These are phyloP conservation scores for Zingel zingel DNA, from an alignment of 2,113 vertebrate genomes.

Conservation along the genomic window DNA sequence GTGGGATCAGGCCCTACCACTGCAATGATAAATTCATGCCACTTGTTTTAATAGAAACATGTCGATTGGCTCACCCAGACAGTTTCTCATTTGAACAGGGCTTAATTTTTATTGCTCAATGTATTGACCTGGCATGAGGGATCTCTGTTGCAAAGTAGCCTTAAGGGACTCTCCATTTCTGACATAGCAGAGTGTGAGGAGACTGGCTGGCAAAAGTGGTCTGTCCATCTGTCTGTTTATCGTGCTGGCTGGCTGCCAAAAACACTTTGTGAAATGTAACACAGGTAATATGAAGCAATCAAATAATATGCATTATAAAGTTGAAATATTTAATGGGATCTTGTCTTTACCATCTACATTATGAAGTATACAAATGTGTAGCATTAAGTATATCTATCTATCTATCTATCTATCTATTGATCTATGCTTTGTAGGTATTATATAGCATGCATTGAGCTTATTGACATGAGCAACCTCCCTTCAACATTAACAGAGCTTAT, in stretches of 20 bases:
- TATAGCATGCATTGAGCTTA: neutral
- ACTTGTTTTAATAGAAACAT: slow-evolving; percentile 69
- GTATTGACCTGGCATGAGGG: slow-evolving; percentile 65
- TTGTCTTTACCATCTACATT: neutral
- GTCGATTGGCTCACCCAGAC: slow-evolving; percentile 48
- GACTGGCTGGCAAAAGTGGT: slow-evolving; percentile 47
- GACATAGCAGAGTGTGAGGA: slow-evolving; percentile 39
- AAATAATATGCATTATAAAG: neutral
- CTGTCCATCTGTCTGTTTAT: slow-evolving; percentile 62
- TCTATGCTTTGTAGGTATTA: neutral
- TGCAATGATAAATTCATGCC: slow-evolving; percentile 60
- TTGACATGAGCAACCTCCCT: neutral
- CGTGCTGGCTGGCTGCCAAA: slow-evolving; percentile 50
- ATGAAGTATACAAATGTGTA: neutral
- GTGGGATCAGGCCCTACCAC: slow-evolving; percentile 52
- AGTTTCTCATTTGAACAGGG: slow-evolving; percentile 63
- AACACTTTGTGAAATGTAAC: slow-evolving; percentile 24
- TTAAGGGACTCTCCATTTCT: slow-evolving; percentile 49
- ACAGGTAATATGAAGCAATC: neutral
- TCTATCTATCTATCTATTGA: slow-evolving; percentile 17
- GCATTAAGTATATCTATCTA: no score
- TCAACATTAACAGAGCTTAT: slow-evolving; percentile 49
- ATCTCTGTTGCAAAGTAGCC: slow-evolving; percentile 53
- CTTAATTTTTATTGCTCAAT: slow-evolving; percentile 62
- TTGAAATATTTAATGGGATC: neutral